phyloP scores from a whole-genome alignment of 2,113 vertebrate genomes.

The Prunella himalayana region DNA sequence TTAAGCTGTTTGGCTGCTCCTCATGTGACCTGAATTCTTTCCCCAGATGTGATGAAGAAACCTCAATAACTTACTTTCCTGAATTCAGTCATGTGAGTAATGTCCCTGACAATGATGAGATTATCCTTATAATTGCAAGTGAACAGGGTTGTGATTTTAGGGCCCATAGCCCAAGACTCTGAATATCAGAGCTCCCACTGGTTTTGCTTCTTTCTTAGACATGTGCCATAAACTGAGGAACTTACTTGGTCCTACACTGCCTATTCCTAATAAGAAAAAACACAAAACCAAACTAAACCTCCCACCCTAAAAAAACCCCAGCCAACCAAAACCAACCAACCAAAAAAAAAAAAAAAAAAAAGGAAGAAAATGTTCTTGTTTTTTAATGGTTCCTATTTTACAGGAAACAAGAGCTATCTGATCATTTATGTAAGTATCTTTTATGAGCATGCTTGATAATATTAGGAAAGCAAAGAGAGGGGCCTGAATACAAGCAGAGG shows the following conservation, averaged over 20 bases:
- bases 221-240: not conserved
- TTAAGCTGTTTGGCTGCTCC: not conserved
- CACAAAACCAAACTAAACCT: not conserved
- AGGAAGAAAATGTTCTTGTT: fast-evolving
- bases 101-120: not conserved
- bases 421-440: not conserved
- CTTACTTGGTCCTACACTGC: not conserved
- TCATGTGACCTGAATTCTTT: not conserved
- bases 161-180: not conserved
- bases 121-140: not conserved
- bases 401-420: not conserved
- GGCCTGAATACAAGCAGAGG: not conserved
- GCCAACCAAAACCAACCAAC: not conserved
- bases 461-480: not conserved
- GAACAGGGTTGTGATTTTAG: not conserved
- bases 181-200: not conserved
- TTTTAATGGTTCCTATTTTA: not conserved
- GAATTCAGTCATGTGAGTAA: not conserved
- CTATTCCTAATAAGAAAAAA: not conserved
- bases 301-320: not conserved
- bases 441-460: not conserved
- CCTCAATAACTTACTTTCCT: not conserved
- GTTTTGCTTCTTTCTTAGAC: not conserved
- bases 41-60: not conserved
- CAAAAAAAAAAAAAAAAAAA: not conserved